Percentiles rank a stretch among this genome's conserved stretches.
These are phyloP conservation scores for Epizoanthus rinbou DNA, from an alignment of 92 coral and sea anemone species.

Conservation along the genomic window DNA sequence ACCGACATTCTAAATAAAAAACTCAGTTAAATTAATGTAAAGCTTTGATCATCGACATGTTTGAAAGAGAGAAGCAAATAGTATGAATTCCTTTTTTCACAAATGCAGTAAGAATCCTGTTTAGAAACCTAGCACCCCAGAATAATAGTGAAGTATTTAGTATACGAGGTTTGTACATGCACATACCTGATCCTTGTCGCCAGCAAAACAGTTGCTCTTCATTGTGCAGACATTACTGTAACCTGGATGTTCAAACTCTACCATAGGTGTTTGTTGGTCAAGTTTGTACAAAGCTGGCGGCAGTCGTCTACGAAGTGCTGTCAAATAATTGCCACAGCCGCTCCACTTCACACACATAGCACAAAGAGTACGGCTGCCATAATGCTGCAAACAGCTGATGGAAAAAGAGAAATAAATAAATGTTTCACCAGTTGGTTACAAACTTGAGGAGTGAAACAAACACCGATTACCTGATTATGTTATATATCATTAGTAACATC, in stretches of 20 bases:
- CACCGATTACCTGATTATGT: too few species aligned
- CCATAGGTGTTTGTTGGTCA: slow-evolving; percentile 66
- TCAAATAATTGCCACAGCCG: slow-evolving; percentile 75
- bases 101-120: not conserved
- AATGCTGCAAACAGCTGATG: slow-evolving; percentile 74
- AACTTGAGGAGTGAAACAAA: too few species aligned
- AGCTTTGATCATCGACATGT: too few species aligned
- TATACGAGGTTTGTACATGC: not conserved
- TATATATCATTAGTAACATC: too few species aligned
- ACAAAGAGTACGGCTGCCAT: slow-evolving; percentile 68
- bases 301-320: slow-evolving; percentile 84
- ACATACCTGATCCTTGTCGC: slow-evolving; percentile 88
- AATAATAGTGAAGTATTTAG: too few species aligned
- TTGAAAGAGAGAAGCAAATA: too few species aligned
- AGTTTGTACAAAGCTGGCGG: slow-evolving; percentile 92
- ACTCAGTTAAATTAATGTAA: too few species aligned
- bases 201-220: slow-evolving; percentile 98
- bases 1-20: too few species aligned
- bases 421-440: too few species aligned
- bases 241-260: slow-evolving; percentile 94
- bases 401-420: not conserved
- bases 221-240: slow-evolving; percentile 91
- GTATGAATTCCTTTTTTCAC: too few species aligned
- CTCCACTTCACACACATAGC: slow-evolving; percentile 98
- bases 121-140: not conserved